Base-by-base conservation (phyloP, 2,113 vertebrate genomes). In the Crotalus horridus region DNA sequence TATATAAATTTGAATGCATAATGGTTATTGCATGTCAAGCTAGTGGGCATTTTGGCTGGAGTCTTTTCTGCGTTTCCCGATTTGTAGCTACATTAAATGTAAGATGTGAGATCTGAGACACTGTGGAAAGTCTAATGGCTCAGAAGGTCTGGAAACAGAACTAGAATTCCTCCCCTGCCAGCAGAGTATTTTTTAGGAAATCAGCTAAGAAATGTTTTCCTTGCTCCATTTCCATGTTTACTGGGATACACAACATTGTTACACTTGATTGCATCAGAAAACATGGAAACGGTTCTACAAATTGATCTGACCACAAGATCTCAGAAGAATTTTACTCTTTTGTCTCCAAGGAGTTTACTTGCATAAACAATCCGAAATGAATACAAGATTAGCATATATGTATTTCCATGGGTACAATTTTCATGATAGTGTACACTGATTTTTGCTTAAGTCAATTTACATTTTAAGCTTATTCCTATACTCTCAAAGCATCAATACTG, bases 251-350 rank as follows among this genome's bases (percentile, higher is more conserved):
- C 97, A 96, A 90, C 95, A 94, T 96, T 96, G 96, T 97, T 97
- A 94, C 95, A 90, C 93, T 94, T 39, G 95, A 96, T 97, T 98
- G 96, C 97, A 97, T 97, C 97, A 97, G 97, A 97, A 96, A 97
- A 96, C 95, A 95, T 85, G 94, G 97, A 95, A 96, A 95, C 94
- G 39, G 94, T 95, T 95, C 95, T 88, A 96, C 96, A 64, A 87
- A 96, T 95, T 91, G 97, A 97, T 94, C 89, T 2, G 56, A 94
- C 95, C 95, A 93, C 96, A 81, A 87, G 94, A 55, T 90, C 95
- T 92, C 96, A 51, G 10, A 95, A 93, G 97, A 94, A 90, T 97
- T 93, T 91, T 89, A 64, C 94, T 97, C 85, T 95, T 93, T 91
- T n/a, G 94, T 97, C 95, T 95, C 97, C 94, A 96, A 96, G 98